Percentiles rank a stretch among this genome's conserved stretches.
These are phyloP conservation scores for Drosophila affinis DNA, from an alignment of 2,888 invertebrate species.

Conservation along the genomic window DNA sequence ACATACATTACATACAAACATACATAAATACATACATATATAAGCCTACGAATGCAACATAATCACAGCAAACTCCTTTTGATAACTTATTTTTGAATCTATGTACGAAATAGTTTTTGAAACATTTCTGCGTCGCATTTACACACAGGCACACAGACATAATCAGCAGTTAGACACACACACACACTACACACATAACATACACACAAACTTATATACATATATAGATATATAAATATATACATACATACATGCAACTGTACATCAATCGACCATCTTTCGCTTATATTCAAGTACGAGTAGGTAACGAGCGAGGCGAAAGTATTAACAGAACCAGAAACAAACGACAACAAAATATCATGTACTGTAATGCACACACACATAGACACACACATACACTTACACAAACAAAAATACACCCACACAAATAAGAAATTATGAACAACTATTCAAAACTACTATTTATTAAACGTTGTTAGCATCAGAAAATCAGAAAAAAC, in stretches of 20 bases:
- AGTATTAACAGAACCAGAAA: slow-evolving; percentile 61
- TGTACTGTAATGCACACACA: slow-evolving; percentile 52
- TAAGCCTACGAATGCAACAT: slow-evolving; percentile 70
- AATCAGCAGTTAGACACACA: slow-evolving; percentile 47
- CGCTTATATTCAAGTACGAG: slow-evolving; percentile 20
- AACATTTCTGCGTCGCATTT: slow-evolving; percentile 74
- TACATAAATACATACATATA: slow-evolving; percentile 63
- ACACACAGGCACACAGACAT: slow-evolving; percentile 52
- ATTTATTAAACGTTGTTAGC: slow-evolving; percentile 81
- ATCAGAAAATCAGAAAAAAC: slow-evolving; percentile 50
- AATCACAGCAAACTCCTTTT: slow-evolving; percentile 61
- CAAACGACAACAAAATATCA: slow-evolving; percentile 49
- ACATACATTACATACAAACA: slow-evolving; percentile 40
- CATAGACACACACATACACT: slow-evolving; percentile 21
- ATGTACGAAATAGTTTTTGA: slow-evolving; percentile 56
- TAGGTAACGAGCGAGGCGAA: slow-evolving; percentile 57
- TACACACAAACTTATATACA: slow-evolving; percentile 23
- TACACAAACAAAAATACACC: slow-evolving; percentile 49
- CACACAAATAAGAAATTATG: slow-evolving; percentile 64
- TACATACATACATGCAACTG: slow-evolving; percentile 47
- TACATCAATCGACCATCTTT: slow-evolving; percentile 43
- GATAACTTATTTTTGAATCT: slow-evolving; percentile 64
- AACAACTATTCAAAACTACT: slow-evolving; percentile 67
- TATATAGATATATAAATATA: slow-evolving; percentile 46
- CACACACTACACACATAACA: slow-evolving; percentile 1